A percentile compares a stretch with the other conserved stretches of the same genome.
Evolutionary conservation across 2,113 vertebrate species (phyloP).

Genomic region (Callionymus lyra): DNA sequence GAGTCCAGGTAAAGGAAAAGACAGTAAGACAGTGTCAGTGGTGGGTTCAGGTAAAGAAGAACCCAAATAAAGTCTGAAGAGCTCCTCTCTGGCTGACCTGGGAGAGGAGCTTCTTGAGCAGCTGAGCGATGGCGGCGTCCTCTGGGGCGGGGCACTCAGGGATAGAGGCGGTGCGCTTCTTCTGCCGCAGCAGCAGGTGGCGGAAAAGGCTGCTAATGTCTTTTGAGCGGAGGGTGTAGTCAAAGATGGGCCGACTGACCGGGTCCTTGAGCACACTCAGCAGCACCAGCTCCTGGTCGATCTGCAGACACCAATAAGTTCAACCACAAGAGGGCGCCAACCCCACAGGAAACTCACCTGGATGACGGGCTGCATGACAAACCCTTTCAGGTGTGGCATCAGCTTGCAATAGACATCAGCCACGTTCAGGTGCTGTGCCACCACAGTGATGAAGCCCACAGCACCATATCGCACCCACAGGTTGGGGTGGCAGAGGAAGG

Average conservation of each 20-base stretch:
- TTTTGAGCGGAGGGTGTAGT: constrained; percentile 90
- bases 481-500: constrained; percentile 94
- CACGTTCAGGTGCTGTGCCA: constrained; percentile 91
- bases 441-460: constrained; percentile 92
- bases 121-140: constrained; percentile 86
- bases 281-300: constrained; percentile 92
- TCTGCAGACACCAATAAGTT: constrained; percentile 57
- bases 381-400: constrained; percentile 90
- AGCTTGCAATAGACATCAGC: constrained; percentile 97
- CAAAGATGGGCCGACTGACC: constrained; percentile 92
- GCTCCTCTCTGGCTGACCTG: constrained; percentile 72
- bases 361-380: constrained; percentile 92
- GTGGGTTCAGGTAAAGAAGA: no score
- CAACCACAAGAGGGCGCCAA: not conserved
- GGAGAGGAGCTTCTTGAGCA: constrained; percentile 91
- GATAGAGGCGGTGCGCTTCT: constrained; percentile 77
- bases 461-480: constrained; percentile 96
- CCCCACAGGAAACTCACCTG: constrained; percentile 68
- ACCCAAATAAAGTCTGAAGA: no score
- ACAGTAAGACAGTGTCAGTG: no score
- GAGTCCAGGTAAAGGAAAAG: no score
- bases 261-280: constrained; percentile 93
- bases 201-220: constrained; percentile 89
- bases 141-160: constrained; percentile 83
- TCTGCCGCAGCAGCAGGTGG: constrained; percentile 87